These are phyloP conservation scores for Drosophila formosana DNA, from an alignment of 2,888 invertebrate genomes.

Conservation along the genomic window DNA sequence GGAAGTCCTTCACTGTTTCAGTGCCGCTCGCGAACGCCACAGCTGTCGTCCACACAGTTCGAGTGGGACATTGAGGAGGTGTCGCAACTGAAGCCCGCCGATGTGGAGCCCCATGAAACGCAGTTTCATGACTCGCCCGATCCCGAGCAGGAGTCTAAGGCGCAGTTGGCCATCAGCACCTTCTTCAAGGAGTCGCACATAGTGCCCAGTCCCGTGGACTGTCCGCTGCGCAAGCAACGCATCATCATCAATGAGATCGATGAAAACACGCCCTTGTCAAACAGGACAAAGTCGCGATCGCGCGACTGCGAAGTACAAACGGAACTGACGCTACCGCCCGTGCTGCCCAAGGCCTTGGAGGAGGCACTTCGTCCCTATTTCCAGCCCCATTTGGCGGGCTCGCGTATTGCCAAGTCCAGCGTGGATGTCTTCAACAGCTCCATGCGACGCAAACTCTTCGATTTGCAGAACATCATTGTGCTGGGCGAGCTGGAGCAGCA, in stretches of 20 bases:
- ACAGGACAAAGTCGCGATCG: slow-evolving; percentile 63
- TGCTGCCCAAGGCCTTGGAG: slow-evolving; percentile 87
- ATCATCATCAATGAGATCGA: slow-evolving; percentile 77
- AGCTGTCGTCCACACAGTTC: slow-evolving; percentile 86
- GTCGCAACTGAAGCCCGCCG: slow-evolving; percentile 88
- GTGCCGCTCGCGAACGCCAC: slow-evolving; percentile 80
- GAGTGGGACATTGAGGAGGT: slow-evolving; percentile 90
- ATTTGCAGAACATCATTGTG: slow-evolving; percentile 75
- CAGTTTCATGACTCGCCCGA: slow-evolving; percentile 86
- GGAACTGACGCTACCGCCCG: slow-evolving; percentile 87
- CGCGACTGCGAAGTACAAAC: slow-evolving; percentile 87
- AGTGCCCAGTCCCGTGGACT: slow-evolving; percentile 85
- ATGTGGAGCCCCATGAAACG: slow-evolving; percentile 87
- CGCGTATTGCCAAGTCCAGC: slow-evolving; percentile 28
- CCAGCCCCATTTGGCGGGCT: slow-evolving; percentile 84
- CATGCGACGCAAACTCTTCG: slow-evolving; percentile 84
- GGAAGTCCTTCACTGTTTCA: slow-evolving; percentile 84
- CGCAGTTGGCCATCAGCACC: slow-evolving; percentile 87
- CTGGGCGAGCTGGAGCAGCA: slow-evolving; percentile 20
- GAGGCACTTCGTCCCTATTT: slow-evolving; percentile 87
- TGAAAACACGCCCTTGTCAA: slow-evolving; percentile 79
- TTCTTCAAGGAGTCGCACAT: slow-evolving; percentile 84
- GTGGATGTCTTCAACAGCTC: slow-evolving; percentile 82
- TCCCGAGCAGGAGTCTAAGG: slow-evolving; percentile 87
- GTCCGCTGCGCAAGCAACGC: slow-evolving; percentile 82